phyloP scores from a whole-genome alignment of 1,140 invertebrate genomes.

The Elymnias hypermnestra region DNA sequence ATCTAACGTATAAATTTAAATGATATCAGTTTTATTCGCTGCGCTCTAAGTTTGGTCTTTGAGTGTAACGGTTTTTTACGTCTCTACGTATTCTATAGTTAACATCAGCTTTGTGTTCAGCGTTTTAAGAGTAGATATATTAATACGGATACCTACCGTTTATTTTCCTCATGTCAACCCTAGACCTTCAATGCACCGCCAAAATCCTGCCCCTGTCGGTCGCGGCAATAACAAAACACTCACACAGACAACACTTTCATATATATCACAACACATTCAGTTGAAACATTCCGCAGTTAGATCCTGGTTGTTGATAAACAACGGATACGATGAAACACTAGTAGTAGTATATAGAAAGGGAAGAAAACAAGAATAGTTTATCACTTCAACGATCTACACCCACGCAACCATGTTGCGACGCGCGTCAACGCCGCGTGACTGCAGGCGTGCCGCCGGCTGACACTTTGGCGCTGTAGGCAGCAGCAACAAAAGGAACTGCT shows the following conservation, averaged over 20 bases:
- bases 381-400: conserved; percentile 60
- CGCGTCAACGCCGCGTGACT: conserved; percentile 72
- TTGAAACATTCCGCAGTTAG: conserved; percentile 23
- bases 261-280: conserved; percentile 42
- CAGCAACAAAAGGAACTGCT: conserved; percentile 34
- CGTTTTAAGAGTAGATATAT: too few species aligned
- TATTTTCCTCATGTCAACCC: conserved; percentile 69
- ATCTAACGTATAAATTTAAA: conserved; percentile 17
- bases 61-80: conserved; percentile 17
- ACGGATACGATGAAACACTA: conserved; percentile 20
- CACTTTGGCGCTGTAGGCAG: conserved; percentile 51
- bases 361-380: conserved; percentile 60
- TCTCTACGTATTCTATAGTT: too few species aligned
- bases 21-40: conserved; percentile 27
- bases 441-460: conserved; percentile 62
- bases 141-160: conserved; percentile 48
- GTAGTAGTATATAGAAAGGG: conserved; percentile 42
- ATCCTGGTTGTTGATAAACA: conserved; percentile 18
- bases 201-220: conserved; percentile 59
- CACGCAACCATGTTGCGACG: conserved; percentile 65
- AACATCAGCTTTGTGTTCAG: too few species aligned
- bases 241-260: conserved; percentile 54
- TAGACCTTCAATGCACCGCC: conserved; percentile 61
- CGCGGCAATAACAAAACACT: conserved; percentile 65
- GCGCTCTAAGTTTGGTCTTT: conserved; percentile 22